Evolutionary conservation across 2,113 vertebrate genomes (phyloP).

Genomic region (Dromaius novaehollandiae): DNA sequence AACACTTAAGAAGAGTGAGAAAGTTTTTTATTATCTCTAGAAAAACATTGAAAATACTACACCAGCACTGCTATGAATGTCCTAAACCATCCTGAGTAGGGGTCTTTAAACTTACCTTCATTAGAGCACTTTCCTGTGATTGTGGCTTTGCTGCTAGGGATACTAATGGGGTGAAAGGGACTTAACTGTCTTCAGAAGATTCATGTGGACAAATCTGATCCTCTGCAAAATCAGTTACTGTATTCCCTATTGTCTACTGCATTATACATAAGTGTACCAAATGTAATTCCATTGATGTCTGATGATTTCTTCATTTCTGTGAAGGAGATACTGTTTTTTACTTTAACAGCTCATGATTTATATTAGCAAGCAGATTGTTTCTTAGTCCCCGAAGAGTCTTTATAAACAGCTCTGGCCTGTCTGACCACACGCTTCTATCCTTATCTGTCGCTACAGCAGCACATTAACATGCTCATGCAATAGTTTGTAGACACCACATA

Average conservation of each 20-base stretch:
- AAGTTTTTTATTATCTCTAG: background rate
- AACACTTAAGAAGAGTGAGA: background rate
- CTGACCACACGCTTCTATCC: background rate
- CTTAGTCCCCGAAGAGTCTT: background rate
- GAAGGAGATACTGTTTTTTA: slow-evolving; percentile 18
- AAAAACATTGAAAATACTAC: background rate
- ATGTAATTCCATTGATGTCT: slow-evolving; percentile 21
- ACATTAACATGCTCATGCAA: background rate
- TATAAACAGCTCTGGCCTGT: slow-evolving; percentile 15
- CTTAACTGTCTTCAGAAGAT: background rate
- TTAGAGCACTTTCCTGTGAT: background rate
- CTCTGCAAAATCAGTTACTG: slow-evolving; percentile 29
- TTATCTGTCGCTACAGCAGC: slow-evolving; percentile 35
- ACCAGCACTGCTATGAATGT: background rate
- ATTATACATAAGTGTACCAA: slow-evolving; percentile 23
- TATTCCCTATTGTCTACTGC: slow-evolving; percentile 7
- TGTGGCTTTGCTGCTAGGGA: background rate
- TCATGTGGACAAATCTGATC: slow-evolving; percentile 18
- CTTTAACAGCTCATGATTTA: slow-evolving; percentile 28
- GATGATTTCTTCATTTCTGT: slow-evolving; percentile 19
- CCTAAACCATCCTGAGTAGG: background rate
- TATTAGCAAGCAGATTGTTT: slow-evolving; percentile 26
- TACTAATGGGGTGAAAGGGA: background rate
- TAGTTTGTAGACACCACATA: background rate
- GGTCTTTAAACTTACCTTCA: background rate